Base-by-base conservation (phyloP, 2,113 vertebrate species). In the Tyrannus savana region DNA sequence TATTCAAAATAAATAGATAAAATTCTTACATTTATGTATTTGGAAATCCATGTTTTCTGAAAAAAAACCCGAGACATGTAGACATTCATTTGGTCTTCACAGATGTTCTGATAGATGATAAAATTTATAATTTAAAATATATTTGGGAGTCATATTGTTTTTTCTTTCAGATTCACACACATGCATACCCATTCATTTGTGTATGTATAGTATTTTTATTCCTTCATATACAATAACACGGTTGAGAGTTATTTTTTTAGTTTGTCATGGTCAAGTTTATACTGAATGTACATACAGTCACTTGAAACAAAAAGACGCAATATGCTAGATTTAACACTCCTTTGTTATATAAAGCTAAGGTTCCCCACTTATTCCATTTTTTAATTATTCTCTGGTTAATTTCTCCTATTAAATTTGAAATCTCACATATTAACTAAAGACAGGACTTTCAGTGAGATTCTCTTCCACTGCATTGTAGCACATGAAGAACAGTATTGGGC, bases 21-120 rank as follows among this genome's bases (percentile, higher is more conserved):
- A 87, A 89, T 74, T 91, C 89, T 49, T 37, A 67, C 53, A 87
- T 90, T 91, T 95, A 73, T 94, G 80, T 92, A 72, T 96, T 95
- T 95, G 72, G 78, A 62, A 93, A 72, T 93, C 62, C 92, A 55
- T 77, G 93, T 95, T 84, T 97, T 96, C 81, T 92, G 59, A 44
- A 64, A 64, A 44, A 63, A 52, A 44, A 41, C 39, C 39, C n/a
- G 9, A 64, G 62, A 31, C 41, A 37, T 37, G 42, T 31, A 66
- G 63, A 46, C 22, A 46, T 46, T 46, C 21, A 60, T 89, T 95
- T 95, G 74, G 93, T 95, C 93, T 97, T 93, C 93, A 88, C 94
- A 71, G 60, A 73, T 80, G 44, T 83, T 95, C 85, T 90, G 52
- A 84, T 91, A 90, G 52, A 64, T 89, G 81, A 90, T 63, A 82